phyloP scores from a whole-genome alignment of 2,888 invertebrate species.

The Pediacus dermestoides region DNA sequence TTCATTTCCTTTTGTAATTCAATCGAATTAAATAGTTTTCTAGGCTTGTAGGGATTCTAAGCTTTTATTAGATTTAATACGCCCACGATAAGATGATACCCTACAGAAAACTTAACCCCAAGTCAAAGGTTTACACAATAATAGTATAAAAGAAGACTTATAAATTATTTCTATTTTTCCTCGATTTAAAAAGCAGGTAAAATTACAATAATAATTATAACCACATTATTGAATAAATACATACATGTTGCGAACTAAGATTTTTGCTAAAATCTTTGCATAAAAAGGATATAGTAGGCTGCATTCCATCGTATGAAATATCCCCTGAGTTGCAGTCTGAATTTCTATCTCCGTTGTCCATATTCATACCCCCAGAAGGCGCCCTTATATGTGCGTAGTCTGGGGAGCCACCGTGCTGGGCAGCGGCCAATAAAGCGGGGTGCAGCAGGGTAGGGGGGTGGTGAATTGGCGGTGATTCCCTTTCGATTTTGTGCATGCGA shows the following conservation, averaged over 20 bases:
- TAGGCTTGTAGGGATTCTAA: slow-evolving; percentile 27
- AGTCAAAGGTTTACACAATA: slow-evolving; percentile 32
- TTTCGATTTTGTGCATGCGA: slow-evolving; percentile 65
- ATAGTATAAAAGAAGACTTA: slow-evolving; percentile 38
- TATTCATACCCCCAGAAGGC: slow-evolving; percentile 53
- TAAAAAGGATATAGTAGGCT: slow-evolving; percentile 95
- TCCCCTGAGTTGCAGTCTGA: slow-evolving; percentile 91
- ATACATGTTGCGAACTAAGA: slow-evolving; percentile 41
- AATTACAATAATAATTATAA: too few species aligned
- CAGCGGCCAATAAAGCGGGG: slow-evolving; percentile 79
- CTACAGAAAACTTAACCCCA: slow-evolving; percentile 42
- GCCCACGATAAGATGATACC: slow-evolving; percentile 32
- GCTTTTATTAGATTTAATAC: slow-evolving; percentile 30
- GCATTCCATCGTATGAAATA: slow-evolving; percentile 86
- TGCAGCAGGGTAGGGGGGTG: slow-evolving; percentile 83
- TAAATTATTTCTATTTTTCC: too few species aligned
- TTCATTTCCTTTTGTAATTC: too few species aligned
- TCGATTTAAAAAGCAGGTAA: background rate
- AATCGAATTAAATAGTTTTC: slow-evolving; percentile 14
- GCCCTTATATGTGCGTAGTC: slow-evolving; percentile 71
- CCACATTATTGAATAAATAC: too few species aligned
- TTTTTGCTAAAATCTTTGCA: slow-evolving; percentile 48
- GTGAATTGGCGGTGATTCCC: slow-evolving; percentile 81
- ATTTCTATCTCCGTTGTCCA: slow-evolving; percentile 81
- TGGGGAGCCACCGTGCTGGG: slow-evolving; percentile 76